phyloP scores from a whole-genome alignment of 1,140 invertebrate species.

The Drosophila elegans region DNA sequence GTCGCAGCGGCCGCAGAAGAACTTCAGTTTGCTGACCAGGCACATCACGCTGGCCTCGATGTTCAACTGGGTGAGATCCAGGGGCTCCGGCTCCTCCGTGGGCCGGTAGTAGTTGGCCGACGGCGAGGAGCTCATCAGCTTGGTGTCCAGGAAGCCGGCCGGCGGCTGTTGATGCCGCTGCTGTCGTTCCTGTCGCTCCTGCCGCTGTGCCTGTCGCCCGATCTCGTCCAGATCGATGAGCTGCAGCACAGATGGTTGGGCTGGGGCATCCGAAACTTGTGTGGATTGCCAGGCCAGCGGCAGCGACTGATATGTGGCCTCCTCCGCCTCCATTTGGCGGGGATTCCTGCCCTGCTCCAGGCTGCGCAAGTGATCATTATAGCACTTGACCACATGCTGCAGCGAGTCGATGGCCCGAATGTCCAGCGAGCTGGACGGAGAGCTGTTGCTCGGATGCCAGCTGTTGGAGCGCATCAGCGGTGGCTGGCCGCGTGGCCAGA shows the following conservation, averaged over 20 bases:
- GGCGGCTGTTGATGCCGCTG: slow-evolving; percentile 33
- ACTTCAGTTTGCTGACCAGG: slow-evolving; percentile 92
- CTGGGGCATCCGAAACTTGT: background rate
- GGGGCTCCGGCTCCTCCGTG: slow-evolving; percentile 93
- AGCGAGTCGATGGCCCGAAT: slow-evolving; percentile 79
- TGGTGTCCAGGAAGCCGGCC: slow-evolving; percentile 88
- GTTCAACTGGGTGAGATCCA: slow-evolving; percentile 95
- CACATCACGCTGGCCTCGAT: slow-evolving; percentile 96
- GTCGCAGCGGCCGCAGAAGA: slow-evolving; percentile 90
- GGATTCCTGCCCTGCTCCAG: slow-evolving; percentile 33
- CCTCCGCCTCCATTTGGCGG: background rate
- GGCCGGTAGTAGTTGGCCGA: slow-evolving; percentile 93
- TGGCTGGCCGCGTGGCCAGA: slow-evolving; percentile 86
- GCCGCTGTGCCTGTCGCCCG: slow-evolving; percentile 1
- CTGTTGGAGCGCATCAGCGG: slow-evolving; percentile 79
- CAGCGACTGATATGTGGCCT: slow-evolving; percentile 78
- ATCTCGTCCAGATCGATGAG: slow-evolving; percentile 67
- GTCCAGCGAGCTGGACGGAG: slow-evolving; percentile 74
- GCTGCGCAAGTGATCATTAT: slow-evolving; percentile 75
- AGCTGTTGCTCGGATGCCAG: slow-evolving; percentile 68
- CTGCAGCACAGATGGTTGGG: slow-evolving; percentile 13
- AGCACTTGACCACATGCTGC: slow-evolving; percentile 78
- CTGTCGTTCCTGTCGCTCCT: background rate
- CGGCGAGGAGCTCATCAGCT: slow-evolving; percentile 90
- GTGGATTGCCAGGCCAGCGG: slow-evolving; percentile 44